Evolutionary conservation across 1,140 invertebrate species (phyloP), one percentile per base, ranked within the genome.

Genomic region (Leptinotarsa defecta): DNA sequence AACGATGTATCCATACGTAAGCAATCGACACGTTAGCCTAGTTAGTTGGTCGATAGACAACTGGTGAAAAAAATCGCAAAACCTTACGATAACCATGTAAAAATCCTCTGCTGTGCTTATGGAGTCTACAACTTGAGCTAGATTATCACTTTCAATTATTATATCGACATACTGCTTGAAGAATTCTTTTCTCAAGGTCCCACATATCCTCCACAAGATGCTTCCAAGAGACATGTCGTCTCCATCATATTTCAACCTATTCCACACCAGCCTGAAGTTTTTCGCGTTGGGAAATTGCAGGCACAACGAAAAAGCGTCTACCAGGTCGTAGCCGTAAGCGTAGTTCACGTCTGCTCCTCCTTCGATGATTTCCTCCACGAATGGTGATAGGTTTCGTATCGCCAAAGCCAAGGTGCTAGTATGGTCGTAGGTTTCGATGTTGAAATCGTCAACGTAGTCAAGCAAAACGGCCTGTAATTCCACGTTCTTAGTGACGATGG

Each of bases 401-500:
- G 74, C 74, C 27, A 75, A 57, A 34, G 74, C 74, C 17, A 75
- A 65, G 3, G 48, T 71, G 20, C 43, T 71, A 20, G 48, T 61
- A 19, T 68, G 15, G 24, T 75, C 68, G 17, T 49, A 71, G 2
- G 57, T 70, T 71, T 65, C 68, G 15, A 52, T 49, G 48, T 71
- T 75, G 57, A 75, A 75, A 71, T 75, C 68, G 27, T 52, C 68
- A 4, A 71, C 74, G 43, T 75, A 75, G 24, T 75, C 68, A n/a
- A 75, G 24, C 2, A 75, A 48, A 4, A 24, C 61, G 5, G 67
- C 48, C 22, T 62, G 68, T 15, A 75, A 64, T 71, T 75, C 68
- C 2, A 71, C 49, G 24, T 70, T 65, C 62, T 75, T 71, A 48
- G 67, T 22, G 13, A 67, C 52, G 20, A 76, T 52, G 19, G 74